Base-by-base conservation (phyloP, 2,113 vertebrate species). In the Rynchops niger region DNA sequence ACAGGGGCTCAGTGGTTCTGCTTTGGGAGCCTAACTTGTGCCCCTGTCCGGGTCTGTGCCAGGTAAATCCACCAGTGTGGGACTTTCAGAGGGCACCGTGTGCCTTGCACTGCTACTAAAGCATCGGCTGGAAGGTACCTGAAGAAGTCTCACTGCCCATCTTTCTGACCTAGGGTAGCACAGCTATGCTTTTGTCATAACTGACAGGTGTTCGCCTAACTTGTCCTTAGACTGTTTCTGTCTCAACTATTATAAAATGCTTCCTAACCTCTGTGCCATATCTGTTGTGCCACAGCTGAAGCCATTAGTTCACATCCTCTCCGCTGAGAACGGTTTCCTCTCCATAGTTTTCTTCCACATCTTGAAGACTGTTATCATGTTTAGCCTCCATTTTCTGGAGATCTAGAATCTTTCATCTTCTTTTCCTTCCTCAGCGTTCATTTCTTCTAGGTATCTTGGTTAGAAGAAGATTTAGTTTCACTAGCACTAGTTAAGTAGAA, bases 11-110 rank as follows among this genome's bases (percentile, higher is more conserved):
- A 55, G 53, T 34, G 26, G 12, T 55, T 94, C 76, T 86, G n/a
- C 30, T 59, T 34, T 55, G 27, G 45, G 42, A 92, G 3, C 21
- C 20, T 42, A 29, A 34, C 9, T 65, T 0, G 0, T 32, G 20
- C 47, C 10, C 9, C 53, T 90, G 23, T 50, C 34, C 8, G 26
- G 27, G 8, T 63, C 47, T 73, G 22, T 5, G 11, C 38, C 58
- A 47, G 25, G 29, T 65, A 42, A 77, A 59, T 21, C 23, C 16
- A 7, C 19, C 4, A 1, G 21, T 58, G 32, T 50, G n/a, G 58
- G 22, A 12, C 43, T 69, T 20, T n/a, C 1, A 2, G 72, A 42
- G 29, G 18, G 23, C 11, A 23, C 22, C 17, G n/a, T 5, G 2
- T 45, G 58, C 38, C n/a, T 93, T 2, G 0, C 32, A 17, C 6